Percentiles rank a stretch among this genome's conserved stretches.
Conservation (phyloP, 2,888 invertebrate species). For the Bembecia ichneumoniformis region DNA sequence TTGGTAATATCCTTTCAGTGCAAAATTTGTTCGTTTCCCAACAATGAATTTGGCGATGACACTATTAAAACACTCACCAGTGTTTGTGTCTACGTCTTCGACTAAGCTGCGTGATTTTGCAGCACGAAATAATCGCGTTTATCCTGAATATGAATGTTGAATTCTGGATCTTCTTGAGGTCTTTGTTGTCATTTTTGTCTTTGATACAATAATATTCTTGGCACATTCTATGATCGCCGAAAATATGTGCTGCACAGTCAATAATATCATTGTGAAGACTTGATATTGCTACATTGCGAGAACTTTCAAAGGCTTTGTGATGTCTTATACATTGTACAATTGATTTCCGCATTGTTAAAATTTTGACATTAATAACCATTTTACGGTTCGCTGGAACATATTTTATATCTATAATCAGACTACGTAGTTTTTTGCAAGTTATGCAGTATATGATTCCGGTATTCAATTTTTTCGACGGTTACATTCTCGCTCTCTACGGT, state of each 20-base stretch:
- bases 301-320: too few relatives aligned
- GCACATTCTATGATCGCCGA: slow-evolving; percentile 17
- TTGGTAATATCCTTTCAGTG: slow-evolving; percentile 3
- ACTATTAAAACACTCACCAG: slow-evolving; percentile 7
- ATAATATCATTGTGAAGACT: slow-evolving; percentile 5
- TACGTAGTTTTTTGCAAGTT: slow-evolving; percentile 9
- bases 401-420: slow-evolving; percentile 4
- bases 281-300: slow-evolving; percentile 1
- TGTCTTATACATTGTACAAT: too few relatives aligned
- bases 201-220: slow-evolving; percentile 11
- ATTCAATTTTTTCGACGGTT: too few relatives aligned
- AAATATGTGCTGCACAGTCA: slow-evolving; percentile 17
- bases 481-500: slow-evolving; percentile 7
- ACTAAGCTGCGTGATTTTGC: slow-evolving; percentile 6
- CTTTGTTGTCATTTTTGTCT: slow-evolving; percentile 8
- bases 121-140: slow-evolving; percentile 3
- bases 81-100: slow-evolving; percentile 9
- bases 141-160: slow-evolving; percentile 7
- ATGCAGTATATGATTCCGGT: slow-evolving; percentile 13
- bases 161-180: slow-evolving; percentile 2
- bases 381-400: slow-evolving; percentile 1
- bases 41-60: slow-evolving; percentile 6
- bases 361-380: slow-evolving; percentile 3
- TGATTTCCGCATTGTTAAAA: too few relatives aligned
- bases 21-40: slow-evolving; percentile 3